Base-by-base conservation (phyloP, 2,888 invertebrate genomes). In the Gymnocheta viridis region DNA sequence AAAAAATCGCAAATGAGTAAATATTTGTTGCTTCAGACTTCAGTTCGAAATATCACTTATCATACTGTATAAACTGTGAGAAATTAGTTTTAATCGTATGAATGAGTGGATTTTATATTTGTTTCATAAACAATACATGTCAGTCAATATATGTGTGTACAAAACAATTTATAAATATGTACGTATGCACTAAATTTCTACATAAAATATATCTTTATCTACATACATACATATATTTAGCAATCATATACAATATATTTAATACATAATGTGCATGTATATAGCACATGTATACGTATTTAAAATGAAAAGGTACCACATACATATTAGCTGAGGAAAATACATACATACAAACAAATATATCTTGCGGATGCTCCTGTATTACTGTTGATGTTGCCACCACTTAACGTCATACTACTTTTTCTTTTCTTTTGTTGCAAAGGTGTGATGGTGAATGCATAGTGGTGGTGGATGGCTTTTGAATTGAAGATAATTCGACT, bases 401-500 rank as follows among this genome's bases (percentile, higher is more conserved):
- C 62, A 62, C 27, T 38, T 32, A 44, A 56, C 47, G 58, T 58
- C 44, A 58, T 47, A 4, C 4, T 7, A 22, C 35, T 19, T 62
- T 62, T 62, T 19, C 14, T 19, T 64, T 29, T 19, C 6, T 22
- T 51, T 24, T 49, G 32, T 66, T 56, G 17, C 1, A 56, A 27
- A 66, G 76, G 76, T 64, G 54, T 22, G 9, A 29, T 38, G 35
- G 32, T 62, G 17, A 27, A 66, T 62, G 35, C 5, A 56, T 24
- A 9, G 12, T 27, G 44, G 44, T 56, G 44, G 51, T 64, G 64
- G 44, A 24, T 44, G 64, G 54, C 35, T 74, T 64, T 44, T 60
- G 38, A 58, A 12, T 32, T 47, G 17, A 27, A 67, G n/a, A 67
- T 47, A 56, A 76, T 72, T 72, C 64, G 70, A 66, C 35, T 69